A percentile compares a stretch with the other conserved stretches of the same genome.
phyloP scores from a whole-genome alignment of 2,113 vertebrate genomes.

The Argyrosomus japonicus region DNA sequence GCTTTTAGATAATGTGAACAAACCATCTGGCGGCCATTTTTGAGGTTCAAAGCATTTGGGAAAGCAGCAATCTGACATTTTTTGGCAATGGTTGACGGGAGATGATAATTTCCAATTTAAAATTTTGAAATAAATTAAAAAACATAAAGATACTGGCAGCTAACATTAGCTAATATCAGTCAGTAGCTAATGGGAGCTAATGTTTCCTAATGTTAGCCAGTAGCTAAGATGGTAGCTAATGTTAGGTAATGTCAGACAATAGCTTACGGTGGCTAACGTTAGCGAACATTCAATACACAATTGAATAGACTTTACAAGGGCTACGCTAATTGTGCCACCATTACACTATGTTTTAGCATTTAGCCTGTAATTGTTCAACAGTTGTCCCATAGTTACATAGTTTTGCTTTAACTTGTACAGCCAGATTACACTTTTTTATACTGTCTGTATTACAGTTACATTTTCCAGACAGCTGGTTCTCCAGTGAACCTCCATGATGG shows the following conservation, averaged over 20 bases:
- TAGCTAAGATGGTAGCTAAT: not conserved
- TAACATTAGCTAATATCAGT: too few species aligned
- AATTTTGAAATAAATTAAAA: too few species aligned
- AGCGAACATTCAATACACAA: not conserved
- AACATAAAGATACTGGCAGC: too few species aligned
- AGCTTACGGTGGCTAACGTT: not conserved
- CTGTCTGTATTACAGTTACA: not conserved
- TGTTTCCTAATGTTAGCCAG: not conserved
- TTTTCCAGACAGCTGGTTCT: constrained; percentile 39
- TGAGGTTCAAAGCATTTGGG: not conserved
- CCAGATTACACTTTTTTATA: not conserved
- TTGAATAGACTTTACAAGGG: too few species aligned
- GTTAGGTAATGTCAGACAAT: not conserved
- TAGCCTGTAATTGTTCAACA: not conserved
- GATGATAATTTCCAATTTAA: too few species aligned
- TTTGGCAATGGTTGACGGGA: too few species aligned
- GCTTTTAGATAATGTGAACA: not conserved
- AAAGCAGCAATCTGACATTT: not conserved
- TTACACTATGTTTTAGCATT: not conserved
- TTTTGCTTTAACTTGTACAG: constrained; percentile 16
- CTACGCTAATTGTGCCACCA: too few species aligned
- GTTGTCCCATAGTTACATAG: not conserved
- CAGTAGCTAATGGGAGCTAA: too few species aligned
- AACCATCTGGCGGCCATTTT: constrained; percentile 18
- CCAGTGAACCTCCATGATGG: constrained; percentile 32